Evolutionary conservation across 2,797 vertebrate genomes (phyloP), one percentile per base, ranked within the genome.

Genomic region (Malacoraja senta): DNA sequence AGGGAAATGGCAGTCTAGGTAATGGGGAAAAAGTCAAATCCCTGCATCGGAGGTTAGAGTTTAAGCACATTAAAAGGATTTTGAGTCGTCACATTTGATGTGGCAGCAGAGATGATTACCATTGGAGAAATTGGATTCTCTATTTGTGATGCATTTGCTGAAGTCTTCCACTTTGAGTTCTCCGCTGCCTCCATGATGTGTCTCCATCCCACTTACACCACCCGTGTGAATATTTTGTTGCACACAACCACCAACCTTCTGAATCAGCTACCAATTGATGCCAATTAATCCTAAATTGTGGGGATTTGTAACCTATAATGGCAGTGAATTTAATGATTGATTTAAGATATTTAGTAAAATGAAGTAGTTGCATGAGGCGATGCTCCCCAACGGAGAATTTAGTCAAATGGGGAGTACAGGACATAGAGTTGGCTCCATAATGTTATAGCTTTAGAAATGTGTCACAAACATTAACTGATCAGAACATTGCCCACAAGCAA

Each of bases 281-380:
- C 38, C 63, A 71, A 72, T 92, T 76, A 76, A 24, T 3, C 13
- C 90, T n/a, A 92, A 92, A 74, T n/a, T 92, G 12, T n/a, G 15
- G 24, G 71, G 24, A 53, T 35, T 63, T 92, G 90, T 72, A 58
- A 53, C n/a, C 71, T 19, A 44, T 92, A 76, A 26, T 88, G 84
- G 63, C 17, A 35, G n/a, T 68, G n/a, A 17, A 88, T 88, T 65
- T 86, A n/a, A 86, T 65, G 65, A 32, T 68, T n/a, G n/a, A 88
- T 88, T 32, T 88, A 68, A 35, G 65, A 68, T 88, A 88, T 68
- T 88, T 88, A 65, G n/a, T n/a, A n/a, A n/a, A n/a, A n/a, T n/a
- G n/a, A n/a, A n/a, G n/a, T n/a, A n/a, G n/a, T 53, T 53, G 3
- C 10, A 12, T 24, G 24, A 83, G 81, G 0, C n/a, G 81, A 61